Conservation (phyloP, 2,797 vertebrate species). For the Phoxinus dragarum region DNA sequence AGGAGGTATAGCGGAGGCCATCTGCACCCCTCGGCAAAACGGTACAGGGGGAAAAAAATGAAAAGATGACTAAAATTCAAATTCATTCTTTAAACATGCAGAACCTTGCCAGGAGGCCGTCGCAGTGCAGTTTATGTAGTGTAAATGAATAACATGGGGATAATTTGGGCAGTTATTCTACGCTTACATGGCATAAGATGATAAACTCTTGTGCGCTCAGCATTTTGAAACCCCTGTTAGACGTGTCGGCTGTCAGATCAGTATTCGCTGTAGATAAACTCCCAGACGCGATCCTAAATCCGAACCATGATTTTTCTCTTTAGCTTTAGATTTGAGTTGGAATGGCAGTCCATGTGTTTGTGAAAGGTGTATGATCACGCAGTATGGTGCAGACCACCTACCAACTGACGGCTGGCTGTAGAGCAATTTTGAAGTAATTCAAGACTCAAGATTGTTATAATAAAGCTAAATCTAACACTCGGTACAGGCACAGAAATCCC, state of each 20-base stretch:
- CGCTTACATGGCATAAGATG: not conserved
- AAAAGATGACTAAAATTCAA: conserved; percentile 5
- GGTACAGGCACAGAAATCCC: not conserved
- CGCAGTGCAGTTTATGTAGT: not conserved
- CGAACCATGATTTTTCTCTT: not conserved
- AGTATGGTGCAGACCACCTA: conserved; percentile 9
- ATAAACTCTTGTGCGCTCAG: conserved; percentile 33
- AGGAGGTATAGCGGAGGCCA: conserved; percentile 29
- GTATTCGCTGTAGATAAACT: not conserved
- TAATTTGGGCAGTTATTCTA: conserved; percentile 43
- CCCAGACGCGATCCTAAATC: not conserved
- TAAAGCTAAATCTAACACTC: conserved; percentile 16
- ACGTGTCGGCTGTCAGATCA: not conserved
- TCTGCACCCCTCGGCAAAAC: conserved; percentile 38
- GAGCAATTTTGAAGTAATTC: not conserved
- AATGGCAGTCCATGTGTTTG: not conserved
- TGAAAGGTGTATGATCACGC: not conserved
- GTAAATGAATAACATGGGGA: conserved; percentile 36
- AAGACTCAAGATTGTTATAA: not conserved
- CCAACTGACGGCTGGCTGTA: conserved; percentile 3
- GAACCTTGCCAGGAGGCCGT: not conserved
- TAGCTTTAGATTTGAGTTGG: not conserved
- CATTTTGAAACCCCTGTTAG: conserved; percentile 21
- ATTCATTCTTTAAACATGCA: conserved; percentile 28
- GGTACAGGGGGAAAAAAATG: not conserved